Evolutionary conservation across 2,888 invertebrate species (phyloP), one percentile per base, ranked within the genome.

Genomic region (Cheilosia scutellata): DNA sequence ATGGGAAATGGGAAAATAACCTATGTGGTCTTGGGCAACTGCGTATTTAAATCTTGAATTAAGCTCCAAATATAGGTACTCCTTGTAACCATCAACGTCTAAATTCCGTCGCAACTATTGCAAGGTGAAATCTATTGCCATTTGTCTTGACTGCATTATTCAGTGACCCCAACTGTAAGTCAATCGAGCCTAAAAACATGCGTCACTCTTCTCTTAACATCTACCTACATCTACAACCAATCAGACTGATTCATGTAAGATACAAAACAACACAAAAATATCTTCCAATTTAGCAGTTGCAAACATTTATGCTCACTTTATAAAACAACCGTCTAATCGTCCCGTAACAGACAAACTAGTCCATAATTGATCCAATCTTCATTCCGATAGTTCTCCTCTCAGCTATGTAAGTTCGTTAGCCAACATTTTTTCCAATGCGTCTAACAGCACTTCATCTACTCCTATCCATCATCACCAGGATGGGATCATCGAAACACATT

Each of bases 331-430:
- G 51, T 27, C 47, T 33, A 11, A 63, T 70, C 37, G 31, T 70
- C 51, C 68, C 68, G 62, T 57, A 75, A 75, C 53, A 44, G 25
- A 44, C 42, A 58, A 63, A 57, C 27, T 40, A 13, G 68, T 63
- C 72, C 57, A 68, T 63, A 70, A 53, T 79, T 79, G 51, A 70
- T 47, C 49, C 31, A 49, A 79, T 84, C 60, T 47, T 66, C 75
- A 75, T 60, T 70, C 57, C 63, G 37, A 74, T 78, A 74, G 68
- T 29, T 66, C 70, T 78, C 77, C 53, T 71, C 33, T 72, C 29
- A 33, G 42, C 25, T 44, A 13, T 66, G 25, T 9, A 49, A 79
- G 70, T 75, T 65, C 84, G 60, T 84, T 71, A 79, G 29, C 53
- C 79, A 74, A 78, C 13, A 27, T 51, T 13, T 71, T 77, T 27